Base-by-base conservation (phyloP, 2,113 vertebrate species). In the Pseudopodoces humilis region DNA sequence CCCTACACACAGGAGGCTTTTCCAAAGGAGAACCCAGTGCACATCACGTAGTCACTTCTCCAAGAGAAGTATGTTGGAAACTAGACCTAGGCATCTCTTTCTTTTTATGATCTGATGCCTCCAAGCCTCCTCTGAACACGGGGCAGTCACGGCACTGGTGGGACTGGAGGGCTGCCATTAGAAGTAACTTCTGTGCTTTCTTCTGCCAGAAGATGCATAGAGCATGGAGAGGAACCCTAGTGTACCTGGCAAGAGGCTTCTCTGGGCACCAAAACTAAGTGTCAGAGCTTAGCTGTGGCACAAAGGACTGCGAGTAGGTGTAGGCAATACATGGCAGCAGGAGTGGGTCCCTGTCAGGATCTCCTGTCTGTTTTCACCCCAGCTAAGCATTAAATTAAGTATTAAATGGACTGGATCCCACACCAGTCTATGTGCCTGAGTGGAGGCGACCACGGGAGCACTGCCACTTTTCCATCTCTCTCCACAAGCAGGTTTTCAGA, bases 351-450 rank as follows among this genome's bases (percentile, higher is more conserved):
- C 35, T 75, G 24, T 28, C 47, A 50, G 49, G 19, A 20, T 39
- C 15, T 67, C 41, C 30, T 6, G 15, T 30, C 21, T 46, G 3
- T 41, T 88, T 86, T 15, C 64, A 72, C 27, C 24, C 35, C 13
- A 53, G 3, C 13, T 55, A 60, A 68, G n/a, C 16, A 39, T 37
- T 37, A 37, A 37, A 37, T 37, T 37, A 37, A 13, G 37, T 33
- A 47, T n/a, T 50, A 55, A 85, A 52, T 1, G 1, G 71, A 35
- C 7, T 11, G 30, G 33, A 68, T 80, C 18, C 43, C 35, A 33
- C 1, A 0, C 13, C 4, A 59, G 9, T 13, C 31, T 21, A 12
- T 1, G 17, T 43, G 17, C 19, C 20, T 63, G 11, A 50, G 43
- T 55, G 33, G 47, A n/a, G 1, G 35, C 3, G 8, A 27, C 33